Evolutionary conservation across 2,113 vertebrate genomes (phyloP).

Genomic region (Sylvia atricapilla): DNA sequence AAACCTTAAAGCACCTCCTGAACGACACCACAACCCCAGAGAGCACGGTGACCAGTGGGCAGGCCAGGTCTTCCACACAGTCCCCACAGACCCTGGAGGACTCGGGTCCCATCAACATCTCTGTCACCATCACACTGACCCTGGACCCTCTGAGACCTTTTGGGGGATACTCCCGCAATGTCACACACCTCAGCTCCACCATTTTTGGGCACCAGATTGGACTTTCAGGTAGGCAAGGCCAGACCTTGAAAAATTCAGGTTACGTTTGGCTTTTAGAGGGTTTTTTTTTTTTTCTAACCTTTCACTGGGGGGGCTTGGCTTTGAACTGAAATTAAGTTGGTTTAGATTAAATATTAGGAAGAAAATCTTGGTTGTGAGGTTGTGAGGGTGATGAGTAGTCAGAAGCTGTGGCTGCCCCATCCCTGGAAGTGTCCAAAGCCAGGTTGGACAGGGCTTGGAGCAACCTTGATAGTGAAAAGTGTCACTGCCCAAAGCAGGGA

Average conservation of each 20-base stretch:
- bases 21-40: slow-evolving; percentile 90
- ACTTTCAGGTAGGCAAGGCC: slow-evolving; percentile 80
- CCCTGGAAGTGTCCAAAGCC: neutral
- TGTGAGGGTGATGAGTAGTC: neutral
- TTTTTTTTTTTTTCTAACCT: neutral
- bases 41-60: slow-evolving; percentile 87
- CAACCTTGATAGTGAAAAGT: neutral
- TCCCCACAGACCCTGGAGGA: slow-evolving; percentile 87
- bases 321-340: neutral
- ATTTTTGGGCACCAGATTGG: slow-evolving; percentile 93
- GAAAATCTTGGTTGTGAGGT: neutral
- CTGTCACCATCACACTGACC: slow-evolving; percentile 91
- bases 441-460: neutral
- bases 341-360: neutral
- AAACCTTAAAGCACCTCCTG: slow-evolving; percentile 92
- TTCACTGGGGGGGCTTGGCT: neutral
- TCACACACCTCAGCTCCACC: slow-evolving; percentile 90
- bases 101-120: slow-evolving; percentile 90
- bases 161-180: slow-evolving; percentile 92
- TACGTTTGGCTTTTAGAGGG: neutral
- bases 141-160: slow-evolving; percentile 91
- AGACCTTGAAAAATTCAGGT: neutral
- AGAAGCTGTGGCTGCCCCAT: neutral
- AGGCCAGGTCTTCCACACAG: slow-evolving; percentile 86
- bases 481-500: neutral